Evolutionary conservation across 2,113 vertebrate species (phyloP).

Genomic region (Indri indri): DNA sequence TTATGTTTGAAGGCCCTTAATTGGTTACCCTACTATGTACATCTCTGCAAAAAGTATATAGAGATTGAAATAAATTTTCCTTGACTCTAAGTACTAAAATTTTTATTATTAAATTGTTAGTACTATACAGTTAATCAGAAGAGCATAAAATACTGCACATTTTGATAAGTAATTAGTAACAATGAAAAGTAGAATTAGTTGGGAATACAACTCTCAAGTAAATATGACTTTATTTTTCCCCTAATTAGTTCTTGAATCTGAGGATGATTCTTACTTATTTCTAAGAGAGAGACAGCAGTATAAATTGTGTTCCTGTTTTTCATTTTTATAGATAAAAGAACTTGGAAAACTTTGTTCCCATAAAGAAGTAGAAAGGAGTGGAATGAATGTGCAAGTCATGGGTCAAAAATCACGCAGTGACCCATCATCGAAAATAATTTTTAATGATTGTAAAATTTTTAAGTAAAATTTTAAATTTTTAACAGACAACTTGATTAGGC

Average conservation of each 20-base stretch:
- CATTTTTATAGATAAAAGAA: neutral
- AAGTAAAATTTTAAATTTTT: neutral
- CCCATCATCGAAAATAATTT: neutral
- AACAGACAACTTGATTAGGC: neutral
- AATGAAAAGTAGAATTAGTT: neutral
- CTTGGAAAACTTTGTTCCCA: neutral
- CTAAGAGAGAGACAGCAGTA: neutral
- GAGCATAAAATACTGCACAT: neutral
- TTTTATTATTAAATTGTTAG: neutral
- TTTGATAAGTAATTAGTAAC: slow-evolving; percentile 27
- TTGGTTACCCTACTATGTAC: neutral
- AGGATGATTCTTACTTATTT: neutral
- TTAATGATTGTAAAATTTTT: neutral
- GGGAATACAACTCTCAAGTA: neutral
- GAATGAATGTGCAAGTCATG: neutral
- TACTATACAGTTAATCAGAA: neutral
- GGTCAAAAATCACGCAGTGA: neutral
- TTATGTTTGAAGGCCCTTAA: slow-evolving; percentile 25
- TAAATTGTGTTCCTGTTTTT: neutral
- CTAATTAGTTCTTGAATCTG: neutral
- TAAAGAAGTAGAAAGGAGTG: neutral
- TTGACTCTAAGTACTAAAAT: neutral
- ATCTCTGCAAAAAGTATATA: neutral
- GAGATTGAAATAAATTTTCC: neutral
- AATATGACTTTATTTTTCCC: neutral